Evolutionary conservation across 2,888 invertebrate genomes (phyloP), one percentile per base, ranked within the genome.

Genomic region (Mystacides longicornis): DNA sequence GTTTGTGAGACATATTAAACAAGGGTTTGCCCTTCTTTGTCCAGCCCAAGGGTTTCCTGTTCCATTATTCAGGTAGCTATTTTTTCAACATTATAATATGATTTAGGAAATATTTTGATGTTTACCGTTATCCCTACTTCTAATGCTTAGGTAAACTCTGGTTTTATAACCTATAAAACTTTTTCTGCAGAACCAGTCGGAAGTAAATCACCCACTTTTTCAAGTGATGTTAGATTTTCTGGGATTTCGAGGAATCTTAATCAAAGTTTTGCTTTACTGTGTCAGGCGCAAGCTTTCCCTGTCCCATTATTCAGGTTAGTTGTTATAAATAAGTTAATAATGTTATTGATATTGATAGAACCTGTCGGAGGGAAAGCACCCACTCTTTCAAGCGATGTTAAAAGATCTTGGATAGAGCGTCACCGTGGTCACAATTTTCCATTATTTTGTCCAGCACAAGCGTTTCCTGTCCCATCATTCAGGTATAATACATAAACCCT

Each of bases 371-470:
- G 82, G 64, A 87, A 85, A 71, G 81, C 83, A 63, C 87, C 87
- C 57, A 81, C 83, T 64, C 82, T 87, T 69, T 83, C 84, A 56
- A 81, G 80, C 63, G 85, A 84, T 65, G 79, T 82, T 60, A 81
- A 85, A 69, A 81, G 81, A 68, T 81, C 82, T 63, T 83, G 83
- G 69, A 85, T 84, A 69, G 82, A 81, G 68, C 80, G 85, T 69
- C 75, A 72, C 65, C 75, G 74, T 60, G 79, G 78, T 63, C 80
- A 80, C 66, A 79, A 81, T 67, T 80, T 88, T 68, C 83, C 83
- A 50, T 71, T 87, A 63, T 77, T 86, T 67, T 88, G 87, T 70
- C 86, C 85, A 69, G 86, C 87, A 62, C 88, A 89, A 78, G 88
- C 85, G 64, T 86, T 81, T 71, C 88, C 88, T 64, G 81, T 84